Conservation (phyloP, 2,888 invertebrate species). For the Teleiodes luculella region DNA sequence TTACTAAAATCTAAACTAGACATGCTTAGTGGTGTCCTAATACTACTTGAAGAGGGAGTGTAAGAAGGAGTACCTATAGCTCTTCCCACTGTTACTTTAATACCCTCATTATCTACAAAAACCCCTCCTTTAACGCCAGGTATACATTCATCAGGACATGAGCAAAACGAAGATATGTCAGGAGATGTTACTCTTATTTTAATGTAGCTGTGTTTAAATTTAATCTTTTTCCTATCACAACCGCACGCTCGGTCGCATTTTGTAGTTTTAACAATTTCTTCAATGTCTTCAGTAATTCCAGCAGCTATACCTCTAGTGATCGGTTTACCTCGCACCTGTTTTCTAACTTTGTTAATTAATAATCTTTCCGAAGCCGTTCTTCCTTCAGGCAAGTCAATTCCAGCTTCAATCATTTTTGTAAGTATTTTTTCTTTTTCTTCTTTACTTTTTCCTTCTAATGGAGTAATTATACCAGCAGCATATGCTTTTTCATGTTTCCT, state of each 20-base stretch:
- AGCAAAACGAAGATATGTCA: slow-evolving; percentile 53
- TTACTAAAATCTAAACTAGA: neutral
- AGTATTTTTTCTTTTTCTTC: slow-evolving; percentile 34
- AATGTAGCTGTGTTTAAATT: slow-evolving; percentile 60
- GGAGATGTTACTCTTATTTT: slow-evolving; percentile 63
- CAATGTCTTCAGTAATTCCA: slow-evolving; percentile 42
- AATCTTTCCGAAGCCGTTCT: slow-evolving; percentile 32
- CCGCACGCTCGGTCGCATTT: slow-evolving; percentile 57
- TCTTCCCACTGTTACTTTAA: slow-evolving; percentile 55
- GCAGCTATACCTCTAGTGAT: slow-evolving; percentile 6
- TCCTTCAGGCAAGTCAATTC: slow-evolving; percentile 35
- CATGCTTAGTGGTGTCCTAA: neutral
- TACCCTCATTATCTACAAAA: slow-evolving; percentile 54
- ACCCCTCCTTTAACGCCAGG: slow-evolving; percentile 51
- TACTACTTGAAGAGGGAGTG: slow-evolving; percentile 19
- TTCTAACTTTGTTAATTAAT: slow-evolving; percentile 27
- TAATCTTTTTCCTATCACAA: slow-evolving; percentile 59
- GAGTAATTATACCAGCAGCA: slow-evolving; percentile 28
- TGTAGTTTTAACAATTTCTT: slow-evolving; percentile 50
- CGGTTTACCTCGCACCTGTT: slow-evolving; percentile 4
- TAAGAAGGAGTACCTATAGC: slow-evolving; percentile 40
- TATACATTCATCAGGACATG: slow-evolving; percentile 54
- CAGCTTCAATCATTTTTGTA: slow-evolving; percentile 26
- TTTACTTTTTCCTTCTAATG: slow-evolving; percentile 34
- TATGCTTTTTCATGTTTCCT: slow-evolving; percentile 23